Conservation (phyloP, 2,797 vertebrate genomes). For the Anas bahamensis region DNA sequence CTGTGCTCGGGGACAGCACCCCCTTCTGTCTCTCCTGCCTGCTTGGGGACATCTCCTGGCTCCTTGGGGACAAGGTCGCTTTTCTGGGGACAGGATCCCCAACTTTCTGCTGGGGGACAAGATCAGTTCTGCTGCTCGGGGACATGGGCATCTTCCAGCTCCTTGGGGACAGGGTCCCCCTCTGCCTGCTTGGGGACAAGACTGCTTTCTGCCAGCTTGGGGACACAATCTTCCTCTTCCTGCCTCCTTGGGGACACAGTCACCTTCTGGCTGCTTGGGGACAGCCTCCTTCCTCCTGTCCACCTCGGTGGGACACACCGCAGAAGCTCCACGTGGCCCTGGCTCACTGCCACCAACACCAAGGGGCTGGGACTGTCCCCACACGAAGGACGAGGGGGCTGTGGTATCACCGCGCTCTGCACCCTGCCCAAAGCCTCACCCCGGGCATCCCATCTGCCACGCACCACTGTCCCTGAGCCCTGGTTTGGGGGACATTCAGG, state of each 20-base stretch:
- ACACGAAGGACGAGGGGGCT: rapidly evolving
- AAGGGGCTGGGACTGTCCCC: neutral
- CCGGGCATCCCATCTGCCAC: neutral
- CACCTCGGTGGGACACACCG: rapidly evolving
- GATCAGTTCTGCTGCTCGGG: neutral
- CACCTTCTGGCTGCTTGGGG: neutral
- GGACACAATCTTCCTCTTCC: neutral
- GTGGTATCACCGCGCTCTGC: neutral
- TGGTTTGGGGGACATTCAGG: neutral
- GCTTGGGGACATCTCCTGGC: neutral
- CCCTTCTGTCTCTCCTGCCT: neutral
- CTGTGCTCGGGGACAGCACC: neutral
- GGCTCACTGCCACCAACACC: neutral
- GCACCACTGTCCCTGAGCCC: neutral
- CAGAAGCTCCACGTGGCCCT: neutral
- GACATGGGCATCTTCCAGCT: neutral
- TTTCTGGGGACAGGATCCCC: neutral
- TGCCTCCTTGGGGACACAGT: neutral
- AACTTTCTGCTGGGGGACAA: neutral
- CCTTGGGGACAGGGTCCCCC: neutral
- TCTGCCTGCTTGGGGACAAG: neutral
- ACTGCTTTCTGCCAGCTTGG: neutral
- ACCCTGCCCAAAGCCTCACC: neutral
- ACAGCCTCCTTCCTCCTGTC: neutral
- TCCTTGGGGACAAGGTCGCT: neutral